Evolutionary conservation across 2,797 vertebrate genomes (phyloP).

Genomic region (Tinamus major): DNA sequence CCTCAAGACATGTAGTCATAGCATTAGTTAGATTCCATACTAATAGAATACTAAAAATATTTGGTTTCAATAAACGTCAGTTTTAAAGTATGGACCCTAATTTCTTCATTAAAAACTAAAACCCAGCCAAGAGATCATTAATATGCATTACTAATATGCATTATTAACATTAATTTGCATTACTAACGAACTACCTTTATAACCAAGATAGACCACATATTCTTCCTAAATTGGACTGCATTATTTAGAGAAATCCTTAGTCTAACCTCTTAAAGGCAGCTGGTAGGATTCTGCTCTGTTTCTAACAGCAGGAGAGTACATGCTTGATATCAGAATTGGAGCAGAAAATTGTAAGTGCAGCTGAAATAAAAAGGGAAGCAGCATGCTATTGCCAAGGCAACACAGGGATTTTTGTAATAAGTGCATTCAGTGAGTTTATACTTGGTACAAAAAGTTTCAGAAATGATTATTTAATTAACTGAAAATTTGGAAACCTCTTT

Average conservation of each 20-base stretch:
- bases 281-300: slow-evolving; percentile 57
- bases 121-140: neutral
- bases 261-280: slow-evolving; percentile 44
- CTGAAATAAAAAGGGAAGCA: slow-evolving; percentile 55
- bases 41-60: neutral
- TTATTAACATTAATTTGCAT: neutral
- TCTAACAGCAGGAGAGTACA: slow-evolving; percentile 63
- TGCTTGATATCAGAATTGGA: slow-evolving; percentile 66
- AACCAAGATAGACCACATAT: neutral
- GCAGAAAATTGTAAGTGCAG: slow-evolving; percentile 72
- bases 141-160: neutral
- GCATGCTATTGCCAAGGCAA: slow-evolving; percentile 60
- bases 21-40: neutral
- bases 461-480: slow-evolving; percentile 8
- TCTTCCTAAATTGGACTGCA: slow-evolving; percentile 12
- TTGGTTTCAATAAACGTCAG: neutral
- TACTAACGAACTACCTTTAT: neutral
- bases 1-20: neutral
- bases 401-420: slow-evolving; percentile 51
- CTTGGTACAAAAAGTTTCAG: slow-evolving; percentile 26
- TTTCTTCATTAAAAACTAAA: neutral
- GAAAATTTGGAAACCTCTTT: neutral
- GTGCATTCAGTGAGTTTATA: slow-evolving; percentile 31
- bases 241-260: slow-evolving; percentile 14
- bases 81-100: neutral